Base-by-base conservation (phyloP, 2,888 invertebrate genomes). In the Leptura quadrifasciata region DNA sequence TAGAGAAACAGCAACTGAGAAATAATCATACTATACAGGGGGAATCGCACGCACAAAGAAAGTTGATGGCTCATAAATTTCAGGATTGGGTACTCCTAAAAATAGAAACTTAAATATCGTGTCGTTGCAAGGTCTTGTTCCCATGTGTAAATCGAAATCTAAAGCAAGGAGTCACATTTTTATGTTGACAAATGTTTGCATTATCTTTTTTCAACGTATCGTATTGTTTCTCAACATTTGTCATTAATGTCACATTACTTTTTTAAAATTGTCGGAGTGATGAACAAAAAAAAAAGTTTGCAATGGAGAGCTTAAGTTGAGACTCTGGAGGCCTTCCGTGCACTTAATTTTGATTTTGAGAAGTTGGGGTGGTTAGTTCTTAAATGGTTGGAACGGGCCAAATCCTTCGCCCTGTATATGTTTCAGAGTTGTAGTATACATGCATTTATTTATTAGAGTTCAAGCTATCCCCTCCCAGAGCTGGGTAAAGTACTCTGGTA, bases 1-100 rank as follows among this genome's bases (percentile, higher is more conserved):
- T 65, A 72, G 65, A 72, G 65, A 65, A 72, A 55, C 57, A 31
- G 55, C 57, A 58, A 58, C 69, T 47, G n/a, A 69, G 69, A 35
- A 69, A 58, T 69, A 69, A 69, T 39, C 63, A 6, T 39, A 39
- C 18, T 63, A 31, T 63, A 63, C 39, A 17, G 60, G 24, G 63
- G 20, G 63, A 35, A 63, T 63, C 39, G 39, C 17, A 1, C 12
- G 12, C 10, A 39, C 12, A 39, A 39, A 39, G 15, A 12, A 63
- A 63, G 8, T n/a, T n/a, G 63, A 8, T 63, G 35, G 35, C 63
- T 63, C 39, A 18, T 63, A 63, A 63, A 63, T 47, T 47, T 47
- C 47, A 47, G n/a, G 47, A 47, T 47, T 47, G n/a, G n/a, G n/a
- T 47, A 10, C 39, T 39, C 12, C 47, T 47, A 47, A 47, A 47